These are phyloP conservation scores for Acronicta psi DNA, from an alignment of 2,888 invertebrate genomes.

Conservation along the genomic window DNA sequence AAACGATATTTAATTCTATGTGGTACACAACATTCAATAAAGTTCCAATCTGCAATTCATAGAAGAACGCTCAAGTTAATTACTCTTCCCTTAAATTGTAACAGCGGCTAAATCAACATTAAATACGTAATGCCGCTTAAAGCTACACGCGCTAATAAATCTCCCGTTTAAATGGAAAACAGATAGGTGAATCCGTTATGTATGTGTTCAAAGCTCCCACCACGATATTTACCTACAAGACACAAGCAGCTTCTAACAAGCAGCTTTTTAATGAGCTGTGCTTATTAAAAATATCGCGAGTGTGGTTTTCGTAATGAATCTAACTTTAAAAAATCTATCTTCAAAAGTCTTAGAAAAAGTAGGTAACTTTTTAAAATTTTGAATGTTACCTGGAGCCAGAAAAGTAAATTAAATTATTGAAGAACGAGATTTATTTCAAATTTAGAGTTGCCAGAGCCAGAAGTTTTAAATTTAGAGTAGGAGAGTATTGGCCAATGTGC, in stretches of 20 bases:
- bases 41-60: conserved; percentile 10
- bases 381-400: neutral
- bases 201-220: too few relatives aligned
- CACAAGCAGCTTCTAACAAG: conserved; percentile 9
- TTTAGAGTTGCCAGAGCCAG: conserved; percentile 6
- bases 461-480: conserved; percentile 1
- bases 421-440: neutral
- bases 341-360: neutral
- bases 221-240: too few relatives aligned
- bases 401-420: neutral
- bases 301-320: conserved; percentile 1
- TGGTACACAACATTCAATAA: neutral
- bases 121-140: conserved; percentile 13
- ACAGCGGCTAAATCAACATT: conserved; percentile 20
- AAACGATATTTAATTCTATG: neutral
- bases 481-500: conserved; percentile 19
- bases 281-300: neutral
- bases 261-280: neutral
- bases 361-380: neutral
- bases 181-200: conserved; percentile 41
- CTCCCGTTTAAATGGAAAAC: conserved; percentile 23
- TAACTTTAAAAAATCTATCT: neutral
- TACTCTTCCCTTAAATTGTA: conserved; percentile 13
- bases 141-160: conserved; percentile 23
- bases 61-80: conserved; percentile 17